Conservation (phyloP, 1,140 invertebrate genomes). For the Holcopasites calliopsidis region DNA sequence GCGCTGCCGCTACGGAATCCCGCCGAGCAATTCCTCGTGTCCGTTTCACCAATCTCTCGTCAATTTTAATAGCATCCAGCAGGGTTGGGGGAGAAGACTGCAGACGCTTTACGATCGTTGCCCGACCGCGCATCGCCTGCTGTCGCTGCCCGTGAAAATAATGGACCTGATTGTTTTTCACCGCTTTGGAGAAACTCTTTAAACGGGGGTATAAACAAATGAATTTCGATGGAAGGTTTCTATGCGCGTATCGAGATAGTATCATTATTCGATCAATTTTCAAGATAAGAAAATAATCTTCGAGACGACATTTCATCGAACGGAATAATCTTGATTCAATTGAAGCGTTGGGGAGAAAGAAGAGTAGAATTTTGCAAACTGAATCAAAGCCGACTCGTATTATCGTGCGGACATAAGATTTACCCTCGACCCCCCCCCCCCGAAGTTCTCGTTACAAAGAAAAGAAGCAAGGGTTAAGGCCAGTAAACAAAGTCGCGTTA, state of each 20-base stretch:
- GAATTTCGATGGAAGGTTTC: neutral
- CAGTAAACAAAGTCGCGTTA: conserved; percentile 3
- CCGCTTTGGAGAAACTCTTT: neutral
- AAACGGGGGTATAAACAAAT: neutral
- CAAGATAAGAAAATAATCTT: too few relatives aligned
- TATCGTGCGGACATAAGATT: neutral
- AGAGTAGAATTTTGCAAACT: too few relatives aligned
- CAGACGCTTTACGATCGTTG: neutral
- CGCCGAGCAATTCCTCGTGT: neutral
- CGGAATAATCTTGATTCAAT: too few relatives aligned
- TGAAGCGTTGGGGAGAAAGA: too few relatives aligned
- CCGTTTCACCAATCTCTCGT: neutral
- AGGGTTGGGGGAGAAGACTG: too few relatives aligned
- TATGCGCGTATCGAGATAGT: too few relatives aligned
- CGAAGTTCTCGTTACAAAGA: conserved; percentile 4
- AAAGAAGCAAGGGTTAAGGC: neutral
- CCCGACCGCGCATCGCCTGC: neutral
- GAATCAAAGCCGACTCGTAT: neutral
- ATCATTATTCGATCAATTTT: too few relatives aligned
- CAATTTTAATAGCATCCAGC: neutral
- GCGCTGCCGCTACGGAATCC: neutral
- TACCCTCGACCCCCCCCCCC: neutral
- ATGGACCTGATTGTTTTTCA: neutral
- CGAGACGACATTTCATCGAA: too few relatives aligned
- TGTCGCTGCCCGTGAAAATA: neutral